Evolutionary conservation across 1,140 invertebrate species (phyloP).

Genomic region (Colletes latitarsis): DNA sequence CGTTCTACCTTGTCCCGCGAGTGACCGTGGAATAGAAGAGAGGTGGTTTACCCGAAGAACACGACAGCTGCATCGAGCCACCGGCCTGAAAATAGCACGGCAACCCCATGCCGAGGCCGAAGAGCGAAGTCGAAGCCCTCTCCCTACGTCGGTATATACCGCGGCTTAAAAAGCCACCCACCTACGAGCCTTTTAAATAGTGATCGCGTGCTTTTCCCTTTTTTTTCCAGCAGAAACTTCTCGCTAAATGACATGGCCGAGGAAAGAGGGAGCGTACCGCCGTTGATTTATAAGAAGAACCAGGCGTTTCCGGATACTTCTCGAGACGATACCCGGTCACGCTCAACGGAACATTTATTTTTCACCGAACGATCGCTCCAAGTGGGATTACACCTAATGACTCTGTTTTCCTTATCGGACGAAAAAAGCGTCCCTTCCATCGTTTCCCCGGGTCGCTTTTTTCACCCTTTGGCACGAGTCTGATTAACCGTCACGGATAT

Average conservation of each 20-base stretch:
- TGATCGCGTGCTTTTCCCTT: conserved; percentile 61
- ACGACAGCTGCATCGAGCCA: conserved; percentile 67
- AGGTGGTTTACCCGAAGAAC: conserved; percentile 67
- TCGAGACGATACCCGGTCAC: conserved; percentile 27
- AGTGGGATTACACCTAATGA: conserved; percentile 55
- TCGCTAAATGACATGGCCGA: conserved; percentile 42
- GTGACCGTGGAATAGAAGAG: conserved; percentile 69
- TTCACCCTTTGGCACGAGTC: conserved; percentile 5
- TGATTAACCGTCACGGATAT: background rate
- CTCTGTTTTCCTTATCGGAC: conserved; percentile 15
- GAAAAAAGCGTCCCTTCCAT: conserved; percentile 41
- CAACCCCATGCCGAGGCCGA: conserved; percentile 67
- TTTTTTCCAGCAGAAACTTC: conserved; percentile 53
- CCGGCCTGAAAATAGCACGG: conserved; percentile 67
- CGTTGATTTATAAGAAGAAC: conserved; percentile 67
- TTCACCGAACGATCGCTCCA: conserved; percentile 29
- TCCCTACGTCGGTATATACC: conserved; percentile 39
- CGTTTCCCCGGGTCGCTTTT: background rate
- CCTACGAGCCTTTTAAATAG: conserved; percentile 64
- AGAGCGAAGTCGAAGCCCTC: conserved; percentile 53
- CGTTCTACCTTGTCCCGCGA: conserved; percentile 61
- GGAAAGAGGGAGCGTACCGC: conserved; percentile 43
- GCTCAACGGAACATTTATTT: conserved; percentile 37
- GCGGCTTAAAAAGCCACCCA: conserved; percentile 55
- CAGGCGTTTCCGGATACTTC: conserved; percentile 71